A percentile compares a stretch with the other conserved stretches of the same genome.
These are phyloP conservation scores for Archocentrus centrarchus DNA, from an alignment of 2,113 vertebrate species.

Conservation along the genomic window DNA sequence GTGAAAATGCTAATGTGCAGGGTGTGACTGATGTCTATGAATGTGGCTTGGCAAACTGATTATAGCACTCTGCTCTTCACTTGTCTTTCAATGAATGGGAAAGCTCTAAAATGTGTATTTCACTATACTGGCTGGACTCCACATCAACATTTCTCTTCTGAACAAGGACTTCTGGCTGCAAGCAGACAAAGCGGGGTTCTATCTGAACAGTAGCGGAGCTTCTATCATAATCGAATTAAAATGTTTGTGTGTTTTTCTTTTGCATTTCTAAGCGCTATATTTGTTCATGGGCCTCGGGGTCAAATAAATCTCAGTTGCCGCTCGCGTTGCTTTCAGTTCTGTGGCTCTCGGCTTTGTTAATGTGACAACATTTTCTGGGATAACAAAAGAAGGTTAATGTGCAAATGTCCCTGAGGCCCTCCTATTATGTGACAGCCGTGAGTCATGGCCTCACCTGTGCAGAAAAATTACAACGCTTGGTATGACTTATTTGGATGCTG, in stretches of 20 bases:
- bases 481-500: slow-evolving; percentile 45
- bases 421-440: slow-evolving; percentile 1
- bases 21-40: neutral
- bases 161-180: slow-evolving; percentile 5
- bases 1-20: neutral
- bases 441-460: slow-evolving; percentile 27
- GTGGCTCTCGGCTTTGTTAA: neutral
- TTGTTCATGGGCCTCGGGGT: slow-evolving; percentile 47
- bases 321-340: neutral
- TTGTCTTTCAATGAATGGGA: slow-evolving; percentile 22
- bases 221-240: neutral
- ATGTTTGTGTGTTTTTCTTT: slow-evolving; percentile 4
- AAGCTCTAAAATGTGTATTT: slow-evolving; percentile 31
- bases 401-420: slow-evolving; percentile 18
- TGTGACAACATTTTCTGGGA: neutral
- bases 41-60: slow-evolving; percentile 15
- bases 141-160: slow-evolving; percentile 38
- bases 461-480: slow-evolving; percentile 14
- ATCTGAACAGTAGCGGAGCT: neutral
- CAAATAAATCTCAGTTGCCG: slow-evolving; percentile 33
- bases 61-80: slow-evolving; percentile 22
- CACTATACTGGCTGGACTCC: slow-evolving; percentile 5
- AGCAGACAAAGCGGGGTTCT: neutral
- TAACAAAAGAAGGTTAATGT: slow-evolving; percentile 22
- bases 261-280: slow-evolving; percentile 29